Conservation (phyloP, 1,140 invertebrate genomes). For the Tenebrio molitor region DNA sequence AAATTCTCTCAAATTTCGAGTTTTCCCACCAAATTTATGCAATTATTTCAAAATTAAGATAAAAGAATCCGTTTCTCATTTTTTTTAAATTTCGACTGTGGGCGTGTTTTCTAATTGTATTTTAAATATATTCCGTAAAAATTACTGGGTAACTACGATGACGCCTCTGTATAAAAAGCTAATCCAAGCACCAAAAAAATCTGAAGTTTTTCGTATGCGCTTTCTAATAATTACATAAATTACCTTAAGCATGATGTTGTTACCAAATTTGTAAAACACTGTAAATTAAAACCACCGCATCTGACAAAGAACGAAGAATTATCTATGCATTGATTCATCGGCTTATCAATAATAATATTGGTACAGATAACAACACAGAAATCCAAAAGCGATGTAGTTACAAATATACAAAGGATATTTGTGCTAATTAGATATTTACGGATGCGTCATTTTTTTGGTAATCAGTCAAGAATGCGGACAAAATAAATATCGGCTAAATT, state of each 20-base stretch:
- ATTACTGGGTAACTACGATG: no score
- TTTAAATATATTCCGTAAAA: no score
- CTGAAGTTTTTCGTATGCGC: no score
- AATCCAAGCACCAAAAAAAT: no score
- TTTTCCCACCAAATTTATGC: constrained; percentile 3
- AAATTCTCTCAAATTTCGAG: no score
- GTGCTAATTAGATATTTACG: constrained; percentile 23
- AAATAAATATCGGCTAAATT: constrained; percentile 31
- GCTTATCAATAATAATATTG: constrained; percentile 29
- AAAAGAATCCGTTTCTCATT: not conserved
- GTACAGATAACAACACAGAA: constrained; percentile 11
- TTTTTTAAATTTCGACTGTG: no score
- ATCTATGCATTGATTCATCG: constrained; percentile 7
- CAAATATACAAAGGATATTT: constrained; percentile 16
- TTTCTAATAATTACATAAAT: no score
- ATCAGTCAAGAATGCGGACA: constrained; percentile 24
- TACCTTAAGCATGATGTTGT: no score
- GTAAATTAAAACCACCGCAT: no score
- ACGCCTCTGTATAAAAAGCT: no score
- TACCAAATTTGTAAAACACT: no score
- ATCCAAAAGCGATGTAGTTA: constrained; percentile 4
- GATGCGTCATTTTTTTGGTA: constrained; percentile 42
- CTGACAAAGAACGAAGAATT: not conserved
- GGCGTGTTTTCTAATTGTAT: no score
- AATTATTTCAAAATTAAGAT: constrained; percentile 12